Evolutionary conservation across 1,140 invertebrate species (phyloP), one percentile per base, ranked within the genome.

Genomic region (Heliconius eleuchia): DNA sequence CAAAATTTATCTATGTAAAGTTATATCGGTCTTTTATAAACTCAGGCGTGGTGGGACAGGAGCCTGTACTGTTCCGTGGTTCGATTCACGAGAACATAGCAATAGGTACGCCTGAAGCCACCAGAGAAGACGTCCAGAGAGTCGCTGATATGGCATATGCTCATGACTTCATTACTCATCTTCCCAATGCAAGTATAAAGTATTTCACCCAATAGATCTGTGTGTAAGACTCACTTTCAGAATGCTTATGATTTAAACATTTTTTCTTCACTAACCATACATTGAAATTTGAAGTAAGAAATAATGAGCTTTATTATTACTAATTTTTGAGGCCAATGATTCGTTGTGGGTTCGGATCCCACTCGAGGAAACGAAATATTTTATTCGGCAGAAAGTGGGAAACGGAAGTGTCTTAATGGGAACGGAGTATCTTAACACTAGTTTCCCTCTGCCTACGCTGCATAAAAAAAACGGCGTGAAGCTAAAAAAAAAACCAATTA

Each of bases 21-120:
- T 11, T 57, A 46, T 66, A 76, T 60, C 27, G 30, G 23, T 23
- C 16, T 50, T 50, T 85, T 46, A 80, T 83, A 57, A 23, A 23
- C 2, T 60, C 96, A 95, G 98, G 97, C 11, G 95, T 98, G 11
- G 97, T 98, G 1, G 96, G 97, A 16, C 97, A 98, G 92, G 97
- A 98, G 79, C 97, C 97, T 3, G 96, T 97, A 0, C 89, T 98
- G 1, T 98, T 98, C 82, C 95, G 96, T 3, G 96, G 96, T 2
- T 96, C 97, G 1, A 97, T 98, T 95, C 96, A 89, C 96, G 97
- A 88, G 91, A 98, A 97, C 88, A 98, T 97, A 85, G 88, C 94
- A 78, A 97, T 96, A 86, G 97, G 96, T 75, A 96, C 95, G 86
- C 95, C 95, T 34, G 95, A 95, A 72, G 96, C 96, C 0, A 95